Evolutionary conservation across 2,888 invertebrate species (phyloP).

Genomic region (Callyntrura guangdongensis): DNA sequence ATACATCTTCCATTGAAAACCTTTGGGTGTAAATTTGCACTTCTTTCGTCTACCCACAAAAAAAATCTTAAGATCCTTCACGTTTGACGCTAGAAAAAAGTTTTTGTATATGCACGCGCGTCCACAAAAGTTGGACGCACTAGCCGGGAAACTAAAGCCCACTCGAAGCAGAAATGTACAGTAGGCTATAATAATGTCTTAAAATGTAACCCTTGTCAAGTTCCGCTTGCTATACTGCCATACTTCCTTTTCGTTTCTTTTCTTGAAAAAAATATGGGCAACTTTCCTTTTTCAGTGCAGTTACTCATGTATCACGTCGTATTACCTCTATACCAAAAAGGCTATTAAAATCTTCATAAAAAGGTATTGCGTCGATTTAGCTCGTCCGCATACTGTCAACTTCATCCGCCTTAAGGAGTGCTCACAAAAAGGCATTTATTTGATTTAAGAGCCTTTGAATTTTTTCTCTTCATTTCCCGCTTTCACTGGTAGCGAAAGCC

Average conservation of each 20-base stretch:
- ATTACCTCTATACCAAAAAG: background rate
- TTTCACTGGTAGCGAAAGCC: background rate
- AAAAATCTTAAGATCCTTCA: background rate
- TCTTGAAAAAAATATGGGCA: constrained; percentile 45
- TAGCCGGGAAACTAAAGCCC: background rate
- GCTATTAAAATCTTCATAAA: constrained; percentile 39
- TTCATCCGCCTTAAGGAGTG: constrained; percentile 4
- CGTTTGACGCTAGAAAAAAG: background rate
- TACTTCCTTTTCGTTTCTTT: constrained; percentile 58
- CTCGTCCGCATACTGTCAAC: constrained; percentile 38
- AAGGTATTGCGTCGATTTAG: constrained; percentile 17
- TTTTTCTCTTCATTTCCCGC: constrained; percentile 10
- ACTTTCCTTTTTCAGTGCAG: background rate
- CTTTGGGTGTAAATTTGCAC: constrained; percentile 25
- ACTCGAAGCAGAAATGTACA: background rate
- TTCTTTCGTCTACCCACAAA: background rate
- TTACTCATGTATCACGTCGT: constrained; percentile 39
- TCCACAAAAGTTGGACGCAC: background rate
- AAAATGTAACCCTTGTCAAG: constrained; percentile 70
- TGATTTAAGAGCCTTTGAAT: constrained; percentile 47
- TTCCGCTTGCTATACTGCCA: constrained; percentile 49
- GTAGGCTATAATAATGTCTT: constrained; percentile 44
- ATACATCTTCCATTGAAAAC: constrained; percentile 43
- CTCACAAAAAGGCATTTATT: constrained; percentile 43
- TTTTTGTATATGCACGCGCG: background rate